Evolutionary conservation across 2,797 vertebrate species (phyloP), one percentile per base, ranked within the genome.

Genomic region (Holocentrus rufus): DNA sequence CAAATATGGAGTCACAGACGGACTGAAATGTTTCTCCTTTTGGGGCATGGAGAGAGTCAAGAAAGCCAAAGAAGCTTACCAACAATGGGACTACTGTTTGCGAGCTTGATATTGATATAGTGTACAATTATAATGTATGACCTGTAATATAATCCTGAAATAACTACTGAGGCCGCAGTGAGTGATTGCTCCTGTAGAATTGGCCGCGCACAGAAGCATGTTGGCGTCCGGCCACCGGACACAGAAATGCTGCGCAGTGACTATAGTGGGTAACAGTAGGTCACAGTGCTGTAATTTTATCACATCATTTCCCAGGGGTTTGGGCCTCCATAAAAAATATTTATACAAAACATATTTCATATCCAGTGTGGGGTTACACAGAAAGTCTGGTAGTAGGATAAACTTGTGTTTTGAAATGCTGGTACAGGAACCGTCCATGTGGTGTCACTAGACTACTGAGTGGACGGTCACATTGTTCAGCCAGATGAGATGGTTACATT

Each of bases 381-480:
- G 1, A 55, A 13, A 44, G 46, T 53, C 46, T 57, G 49, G 18
- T 0, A 7, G 10, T 27, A 61, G 42, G 14, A 44, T 44, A 44
- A 15, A 4, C 13, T 15, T 15, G 42, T 44, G 42, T 44, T 44
- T 44, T 44, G 13, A 44, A 59, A 50, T 75, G 76, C 46, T 76
- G 60, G 85, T 23, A 4, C 22, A 2, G 8, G n/a, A 81, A 65
- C 4, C 23, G 47, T 74, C 88, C 89, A 87, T 76, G 76, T 67
- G 88, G 89, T 85, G 88, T 65, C 86, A 79, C 77, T 69, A 74
- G 69, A 87, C 77, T 80, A 79, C 78, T 64, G 7, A 31, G 30
- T 31, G 30, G 59, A 63, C 20, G 47, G 64, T 63, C 18, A 23
- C 31, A 7, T 1, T 2, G 2, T 60, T 36, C 22, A 13, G 23